Conservation (phyloP, 2,888 invertebrate genomes). For the Beris morrisii region DNA sequence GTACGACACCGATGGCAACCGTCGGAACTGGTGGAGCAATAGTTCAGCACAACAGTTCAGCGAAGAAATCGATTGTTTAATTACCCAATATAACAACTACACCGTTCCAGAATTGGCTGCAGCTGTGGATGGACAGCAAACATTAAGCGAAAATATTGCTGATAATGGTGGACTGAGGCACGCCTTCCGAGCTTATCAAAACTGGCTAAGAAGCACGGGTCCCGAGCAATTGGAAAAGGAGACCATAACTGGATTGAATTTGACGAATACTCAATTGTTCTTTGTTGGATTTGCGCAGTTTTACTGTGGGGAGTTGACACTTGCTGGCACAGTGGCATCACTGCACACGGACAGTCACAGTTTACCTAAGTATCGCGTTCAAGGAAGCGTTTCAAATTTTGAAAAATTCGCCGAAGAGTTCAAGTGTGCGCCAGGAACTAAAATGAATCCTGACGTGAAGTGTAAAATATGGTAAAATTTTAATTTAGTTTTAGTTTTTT, state of each 20-base stretch:
- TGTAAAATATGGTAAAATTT: slow-evolving; percentile 69
- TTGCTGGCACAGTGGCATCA: slow-evolving; percentile 38
- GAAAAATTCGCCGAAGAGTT: slow-evolving; percentile 40
- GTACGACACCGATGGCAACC: slow-evolving; percentile 52
- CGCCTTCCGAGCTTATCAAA: slow-evolving; percentile 40
- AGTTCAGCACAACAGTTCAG: slow-evolving; percentile 37
- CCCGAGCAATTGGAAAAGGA: slow-evolving; percentile 33
- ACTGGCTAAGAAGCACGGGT: slow-evolving; percentile 39
- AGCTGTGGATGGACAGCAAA: slow-evolving; percentile 56
- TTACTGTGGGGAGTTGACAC: slow-evolving; percentile 41
- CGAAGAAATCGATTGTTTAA: slow-evolving; percentile 40
- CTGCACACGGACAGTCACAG: slow-evolving; percentile 40
- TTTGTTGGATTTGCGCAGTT: slow-evolving; percentile 42
- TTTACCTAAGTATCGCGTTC: slow-evolving; percentile 41
- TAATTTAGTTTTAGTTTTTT: neutral
- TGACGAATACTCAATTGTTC: slow-evolving; percentile 41
- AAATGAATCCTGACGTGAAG: slow-evolving; percentile 72
- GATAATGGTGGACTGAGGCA: slow-evolving; percentile 42
- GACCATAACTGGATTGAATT: slow-evolving; percentile 38
- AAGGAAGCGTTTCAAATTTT: slow-evolving; percentile 41
- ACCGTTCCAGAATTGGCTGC: slow-evolving; percentile 56
- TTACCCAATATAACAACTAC: slow-evolving; percentile 42
- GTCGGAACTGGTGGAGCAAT: slow-evolving; percentile 42
- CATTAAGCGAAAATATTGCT: slow-evolving; percentile 41
- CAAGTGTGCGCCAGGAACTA: slow-evolving; percentile 50